Base-by-base conservation (phyloP, 2,888 invertebrate genomes). In the Salpingus planirostris region DNA sequence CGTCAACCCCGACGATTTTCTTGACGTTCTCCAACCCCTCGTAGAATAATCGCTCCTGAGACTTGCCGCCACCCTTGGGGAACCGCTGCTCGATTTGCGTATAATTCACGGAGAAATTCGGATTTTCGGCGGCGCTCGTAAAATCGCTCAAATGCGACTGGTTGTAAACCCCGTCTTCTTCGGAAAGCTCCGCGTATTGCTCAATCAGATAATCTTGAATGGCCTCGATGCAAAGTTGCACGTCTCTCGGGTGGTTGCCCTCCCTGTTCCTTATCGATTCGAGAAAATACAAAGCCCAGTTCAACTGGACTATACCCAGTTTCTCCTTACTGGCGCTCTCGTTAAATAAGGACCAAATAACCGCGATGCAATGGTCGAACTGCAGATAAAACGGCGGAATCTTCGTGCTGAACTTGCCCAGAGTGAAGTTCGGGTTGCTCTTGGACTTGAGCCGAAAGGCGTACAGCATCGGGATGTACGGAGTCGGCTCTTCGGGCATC, bases 281-380 rank as follows among this genome's bases (percentile, higher is more conserved):
- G 8, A 67, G 36, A 40, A 67, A 66, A 15, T 51, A 52, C 13
- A 63, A 44, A 1, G 65, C 65, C 66, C 67, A 67, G 29, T 65
- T 64, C 12, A 67, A 43, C 36, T 67, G 65, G n/a, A 52, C 56
- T 25, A 66, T 64, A 33, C 32, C 40, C 13, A 40, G 21, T 22
- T 44, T 43, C 6, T 47, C 42, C 30, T 48, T 42, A 13, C 51
- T 46, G 3, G 38, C 42, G 11, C 54, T 44, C 6, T 46, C 40
- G 12, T 57, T 57, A 46, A 65, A 67, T 14, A 67, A 38, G 36
- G 54, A 51, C 67, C 66, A 67, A 28, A 67, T 50, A 2, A 67
- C 66, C 1, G 65, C 63, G 11, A 67, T 54, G 1, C 62, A 50
- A 36, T 67, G 66, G 41, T 67, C 67, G 13, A 67, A 40, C 24